A percentile compares a stretch with the other conserved stretches of the same genome.
Conservation (phyloP, 2,113 vertebrate genomes). For the Azemiops feae region DNA sequence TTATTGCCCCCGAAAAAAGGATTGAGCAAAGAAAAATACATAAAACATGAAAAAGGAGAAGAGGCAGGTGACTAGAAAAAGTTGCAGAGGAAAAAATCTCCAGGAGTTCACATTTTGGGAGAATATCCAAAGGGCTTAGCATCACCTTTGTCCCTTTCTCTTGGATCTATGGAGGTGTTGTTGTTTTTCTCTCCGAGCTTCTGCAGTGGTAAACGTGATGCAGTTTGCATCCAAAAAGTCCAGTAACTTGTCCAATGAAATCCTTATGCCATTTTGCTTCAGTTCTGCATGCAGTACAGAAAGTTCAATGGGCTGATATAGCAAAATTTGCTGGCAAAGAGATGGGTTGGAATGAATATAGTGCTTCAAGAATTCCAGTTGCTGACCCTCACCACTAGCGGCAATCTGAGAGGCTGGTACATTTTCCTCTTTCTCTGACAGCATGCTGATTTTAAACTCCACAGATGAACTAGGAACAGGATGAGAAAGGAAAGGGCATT, state of each 20-base stretch:
- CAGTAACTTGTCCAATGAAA: conserved; percentile 80
- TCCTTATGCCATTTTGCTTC: conserved; percentile 78
- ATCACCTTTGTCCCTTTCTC: conserved; percentile 50
- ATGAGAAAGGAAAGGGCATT: not conserved
- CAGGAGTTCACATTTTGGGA: not conserved
- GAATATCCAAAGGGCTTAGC: not conserved
- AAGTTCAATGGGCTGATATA: conserved; percentile 88
- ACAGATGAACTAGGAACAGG: conserved; percentile 61
- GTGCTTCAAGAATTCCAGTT: conserved; percentile 70
- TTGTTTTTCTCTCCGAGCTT: conserved; percentile 69
- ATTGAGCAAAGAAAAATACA: not conserved
- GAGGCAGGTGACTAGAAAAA: not conserved
- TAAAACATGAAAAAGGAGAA: not conserved
- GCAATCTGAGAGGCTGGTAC: conserved; percentile 78
- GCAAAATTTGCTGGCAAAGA: conserved; percentile 80
- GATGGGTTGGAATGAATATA: conserved; percentile 78
- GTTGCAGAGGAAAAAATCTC: not conserved
- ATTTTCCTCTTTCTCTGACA: conserved; percentile 64
- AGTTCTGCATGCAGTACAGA: conserved; percentile 79
- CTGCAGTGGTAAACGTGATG: conserved; percentile 87
- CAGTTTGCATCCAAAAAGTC: conserved; percentile 90
- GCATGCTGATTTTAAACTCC: conserved; percentile 62
- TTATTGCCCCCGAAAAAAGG: not conserved
- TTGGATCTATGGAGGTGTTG: conserved; percentile 17
- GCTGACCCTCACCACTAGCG: conserved; percentile 60